A percentile compares a stretch with the other conserved stretches of the same genome.
Conservation (phyloP, 2,888 invertebrate species). For the Stramonita haemastoma region DNA sequence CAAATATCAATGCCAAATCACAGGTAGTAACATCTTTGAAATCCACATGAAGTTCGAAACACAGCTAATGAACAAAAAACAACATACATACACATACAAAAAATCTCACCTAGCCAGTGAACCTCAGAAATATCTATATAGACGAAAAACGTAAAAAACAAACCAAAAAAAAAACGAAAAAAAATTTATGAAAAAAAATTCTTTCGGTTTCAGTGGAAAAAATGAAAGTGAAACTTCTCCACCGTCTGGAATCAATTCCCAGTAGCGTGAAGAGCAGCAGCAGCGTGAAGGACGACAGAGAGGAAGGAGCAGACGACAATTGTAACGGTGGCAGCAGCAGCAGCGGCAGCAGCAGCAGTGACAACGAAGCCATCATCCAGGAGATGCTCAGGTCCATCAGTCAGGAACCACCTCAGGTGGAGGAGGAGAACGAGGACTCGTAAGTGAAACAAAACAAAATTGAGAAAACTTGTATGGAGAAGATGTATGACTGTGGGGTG, state of each 20-base stretch:
- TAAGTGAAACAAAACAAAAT: no score
- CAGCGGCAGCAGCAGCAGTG: slow-evolving; percentile 19
- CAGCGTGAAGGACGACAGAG: background rate
- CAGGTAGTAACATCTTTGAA: no score
- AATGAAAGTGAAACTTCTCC: background rate
- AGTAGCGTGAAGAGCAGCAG: background rate
- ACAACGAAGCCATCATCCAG: slow-evolving; percentile 32
- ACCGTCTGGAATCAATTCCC: slow-evolving; percentile 8
- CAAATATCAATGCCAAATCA: no score
- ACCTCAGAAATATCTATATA: no score
- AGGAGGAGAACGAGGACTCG: background rate
- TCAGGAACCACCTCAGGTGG: background rate
- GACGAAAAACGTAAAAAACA: no score
- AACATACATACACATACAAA: no score
- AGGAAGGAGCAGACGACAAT: background rate
- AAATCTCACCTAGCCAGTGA: no score
- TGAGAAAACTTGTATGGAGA: background rate
- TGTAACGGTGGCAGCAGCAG: background rate
- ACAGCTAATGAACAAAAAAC: no score
- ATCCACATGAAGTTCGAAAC: no score
- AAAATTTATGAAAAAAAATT: no score
- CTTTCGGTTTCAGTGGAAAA: slow-evolving; percentile 3
- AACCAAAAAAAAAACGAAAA: no score
- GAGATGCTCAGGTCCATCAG: slow-evolving; percentile 2
- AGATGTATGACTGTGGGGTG: no score